These are phyloP conservation scores for Bufotes viridis DNA, from an alignment of 2,797 vertebrate species.

Conservation along the genomic window DNA sequence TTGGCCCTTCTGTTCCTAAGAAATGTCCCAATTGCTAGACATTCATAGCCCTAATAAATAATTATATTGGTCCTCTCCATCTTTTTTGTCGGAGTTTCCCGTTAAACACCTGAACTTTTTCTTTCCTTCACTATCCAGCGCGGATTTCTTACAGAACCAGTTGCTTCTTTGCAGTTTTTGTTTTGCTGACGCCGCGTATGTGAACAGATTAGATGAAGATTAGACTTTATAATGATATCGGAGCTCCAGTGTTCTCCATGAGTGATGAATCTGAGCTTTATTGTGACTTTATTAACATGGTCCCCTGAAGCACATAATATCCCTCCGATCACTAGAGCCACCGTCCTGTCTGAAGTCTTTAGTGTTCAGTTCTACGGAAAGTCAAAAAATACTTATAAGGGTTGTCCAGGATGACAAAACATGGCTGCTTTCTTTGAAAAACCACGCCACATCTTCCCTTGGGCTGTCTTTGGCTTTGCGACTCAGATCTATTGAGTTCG, in stretches of 20 bases:
- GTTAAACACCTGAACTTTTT: neutral
- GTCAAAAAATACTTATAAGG: neutral
- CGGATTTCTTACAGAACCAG: neutral
- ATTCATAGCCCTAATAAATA: neutral
- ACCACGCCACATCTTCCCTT: too few relatives aligned
- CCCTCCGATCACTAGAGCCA: neutral
- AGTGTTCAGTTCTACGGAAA: neutral
- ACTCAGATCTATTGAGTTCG: too few relatives aligned
- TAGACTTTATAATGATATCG: conserved; percentile 45
- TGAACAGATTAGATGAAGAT: conserved; percentile 32
- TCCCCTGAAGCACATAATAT: neutral
- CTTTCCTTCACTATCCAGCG: neutral
- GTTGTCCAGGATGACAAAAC: neutral
- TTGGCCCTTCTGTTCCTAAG: neutral
- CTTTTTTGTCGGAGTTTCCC: neutral
- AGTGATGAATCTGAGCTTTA: conserved; percentile 21
- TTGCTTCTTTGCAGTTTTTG: neutral
- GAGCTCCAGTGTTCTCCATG: neutral
- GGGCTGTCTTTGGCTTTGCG: too few relatives aligned
- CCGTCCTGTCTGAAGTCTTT: neutral
- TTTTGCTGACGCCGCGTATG: conserved; percentile 31
- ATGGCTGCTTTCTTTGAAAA: too few relatives aligned
- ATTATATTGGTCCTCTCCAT: neutral
- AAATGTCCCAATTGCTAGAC: neutral
- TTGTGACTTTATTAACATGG: conserved; percentile 24